A percentile compares a stretch with the other conserved stretches of the same genome.
These are phyloP conservation scores for Coenonympha glycerion DNA, from an alignment of 2,888 invertebrate species.

Conservation along the genomic window DNA sequence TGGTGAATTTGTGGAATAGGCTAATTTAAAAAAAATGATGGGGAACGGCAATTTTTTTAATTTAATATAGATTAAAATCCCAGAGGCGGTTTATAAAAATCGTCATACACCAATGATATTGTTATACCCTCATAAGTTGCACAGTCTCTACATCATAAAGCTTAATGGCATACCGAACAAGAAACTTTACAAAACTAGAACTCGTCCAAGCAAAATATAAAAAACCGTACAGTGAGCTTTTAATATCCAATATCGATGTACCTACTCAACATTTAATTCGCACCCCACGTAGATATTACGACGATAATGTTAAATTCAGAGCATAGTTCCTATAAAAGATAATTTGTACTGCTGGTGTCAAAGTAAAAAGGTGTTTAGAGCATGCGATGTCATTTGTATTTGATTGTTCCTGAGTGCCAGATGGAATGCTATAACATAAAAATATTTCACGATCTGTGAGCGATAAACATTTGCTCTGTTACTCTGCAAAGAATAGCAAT, in stretches of 20 bases:
- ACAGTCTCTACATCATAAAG: slow-evolving; percentile 37
- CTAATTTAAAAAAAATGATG: no score
- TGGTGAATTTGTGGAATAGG: no score
- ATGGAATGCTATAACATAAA: slow-evolving; percentile 1
- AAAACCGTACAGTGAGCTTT: slow-evolving; percentile 61
- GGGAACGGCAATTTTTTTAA: no score
- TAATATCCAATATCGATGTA: slow-evolving; percentile 46
- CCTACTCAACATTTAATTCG: slow-evolving; percentile 65
- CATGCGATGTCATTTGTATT: slow-evolving; percentile 28
- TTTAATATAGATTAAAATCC: no score
- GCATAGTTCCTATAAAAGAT: slow-evolving; percentile 29
- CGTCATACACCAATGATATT: no score
- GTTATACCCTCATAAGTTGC: slow-evolving; percentile 24
- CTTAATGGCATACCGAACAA: slow-evolving; percentile 57
- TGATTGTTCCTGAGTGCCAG: slow-evolving; percentile 9
- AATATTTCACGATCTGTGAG: neutral
- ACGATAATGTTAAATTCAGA: slow-evolving; percentile 36
- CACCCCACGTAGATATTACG: slow-evolving; percentile 60
- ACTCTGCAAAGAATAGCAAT: neutral
- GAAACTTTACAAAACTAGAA: no score
- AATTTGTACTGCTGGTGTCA: slow-evolving; percentile 23
- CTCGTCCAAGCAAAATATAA: slow-evolving; percentile 63
- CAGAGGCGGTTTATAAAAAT: no score
- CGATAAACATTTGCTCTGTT: neutral
- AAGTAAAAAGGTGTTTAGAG: slow-evolving; percentile 13